Evolutionary conservation across 2,797 vertebrate genomes (phyloP), one percentile per base, ranked within the genome.

Genomic region (Adrianichthys oophorus): DNA sequence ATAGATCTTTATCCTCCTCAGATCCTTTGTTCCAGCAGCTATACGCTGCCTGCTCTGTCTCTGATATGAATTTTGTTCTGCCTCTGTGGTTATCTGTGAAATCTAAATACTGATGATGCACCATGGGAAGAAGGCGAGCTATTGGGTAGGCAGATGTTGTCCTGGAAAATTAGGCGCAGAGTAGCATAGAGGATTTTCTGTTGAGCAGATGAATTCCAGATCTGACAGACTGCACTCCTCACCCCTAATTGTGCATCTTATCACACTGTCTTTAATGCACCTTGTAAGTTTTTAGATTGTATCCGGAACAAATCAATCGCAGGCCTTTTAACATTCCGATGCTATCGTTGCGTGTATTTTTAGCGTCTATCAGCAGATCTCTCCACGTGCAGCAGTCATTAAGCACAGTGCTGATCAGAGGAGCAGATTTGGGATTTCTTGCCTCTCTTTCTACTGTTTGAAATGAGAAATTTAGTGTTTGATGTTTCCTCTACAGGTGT

Each of bases 101-200:
- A 58, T 48, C 21, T 49, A 15, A 51, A 57, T 70, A 66, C 61
- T 68, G 55, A 54, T 59, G 26, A 50, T 55, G 37, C 44, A 49
- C 59, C 59, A 72, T 21, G 16, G 70, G 74, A 47, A 74, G 68
- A 56, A 13, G 65, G 66, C 49, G 69, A 58, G 82, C 70, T 58
- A 50, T 76, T 59, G 82, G 79, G 68, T 32, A 21, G 64, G 72
- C 83, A 85, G 83, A 86, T 88, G 83, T 77, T 84, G 69, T 75
- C 15, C 19, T 48, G 59, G 71, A 76, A 82, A 84, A 88, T 85
- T 86, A 78, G 59, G 64, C 65, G 54, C 53, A 7, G 69, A 56
- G 62, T 61, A 78, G 66, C 53, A 63, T 43, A 19, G 69, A 76
- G 68, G 79, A 82, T 79, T 80, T 62, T 74, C 43, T 54, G 41